Evolutionary conservation across 2,888 invertebrate species (phyloP).

Genomic region (Limnephilus marmoratus): DNA sequence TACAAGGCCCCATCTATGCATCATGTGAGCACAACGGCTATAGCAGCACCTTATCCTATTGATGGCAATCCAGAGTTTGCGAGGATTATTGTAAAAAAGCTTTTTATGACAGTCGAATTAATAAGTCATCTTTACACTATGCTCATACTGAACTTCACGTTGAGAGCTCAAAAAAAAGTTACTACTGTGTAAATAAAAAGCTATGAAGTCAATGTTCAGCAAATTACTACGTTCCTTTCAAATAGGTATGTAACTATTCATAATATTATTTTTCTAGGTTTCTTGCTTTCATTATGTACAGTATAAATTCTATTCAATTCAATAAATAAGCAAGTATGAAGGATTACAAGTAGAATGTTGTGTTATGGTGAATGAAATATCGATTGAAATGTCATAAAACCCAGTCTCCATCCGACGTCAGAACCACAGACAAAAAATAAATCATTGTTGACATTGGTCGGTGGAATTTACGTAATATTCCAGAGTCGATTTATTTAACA

Average conservation of each 20-base stretch:
- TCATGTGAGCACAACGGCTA: no score
- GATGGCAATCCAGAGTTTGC: no score
- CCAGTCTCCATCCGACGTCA: background rate
- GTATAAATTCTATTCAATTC: background rate
- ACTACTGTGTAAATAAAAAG: background rate
- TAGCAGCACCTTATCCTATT: no score
- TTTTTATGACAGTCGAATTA: no score
- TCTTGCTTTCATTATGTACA: background rate
- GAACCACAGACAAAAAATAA: background rate
- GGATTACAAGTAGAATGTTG: background rate
- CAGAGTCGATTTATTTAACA: background rate
- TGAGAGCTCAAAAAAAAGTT: background rate
- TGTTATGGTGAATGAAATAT: background rate
- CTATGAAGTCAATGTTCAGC: background rate
- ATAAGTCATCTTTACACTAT: no score
- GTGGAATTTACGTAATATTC: background rate
- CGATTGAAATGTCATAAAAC: background rate
- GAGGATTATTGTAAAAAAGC: no score
- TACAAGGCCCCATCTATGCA: no score
- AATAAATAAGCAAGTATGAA: background rate
- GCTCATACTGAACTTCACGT: no score
- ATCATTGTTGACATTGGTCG: conserved; percentile 14
- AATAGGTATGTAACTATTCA: background rate
- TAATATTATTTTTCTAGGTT: background rate
- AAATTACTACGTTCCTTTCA: background rate